These are phyloP conservation scores for Actenoides lindsayi DNA, from an alignment of 2,113 vertebrate species.

Conservation along the genomic window DNA sequence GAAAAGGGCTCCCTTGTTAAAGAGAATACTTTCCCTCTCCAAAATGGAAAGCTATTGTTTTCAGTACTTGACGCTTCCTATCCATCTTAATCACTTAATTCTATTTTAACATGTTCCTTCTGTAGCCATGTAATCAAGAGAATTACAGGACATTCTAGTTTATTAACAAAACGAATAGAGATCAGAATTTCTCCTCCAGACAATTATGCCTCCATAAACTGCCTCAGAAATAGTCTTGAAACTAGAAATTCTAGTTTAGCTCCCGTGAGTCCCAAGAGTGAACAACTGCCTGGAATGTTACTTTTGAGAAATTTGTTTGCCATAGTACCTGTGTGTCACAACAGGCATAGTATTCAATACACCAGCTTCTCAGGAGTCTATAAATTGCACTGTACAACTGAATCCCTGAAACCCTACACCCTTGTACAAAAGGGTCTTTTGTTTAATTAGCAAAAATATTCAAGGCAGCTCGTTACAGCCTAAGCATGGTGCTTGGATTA, in stretches of 20 bases:
- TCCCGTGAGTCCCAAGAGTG: not conserved
- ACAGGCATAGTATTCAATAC: not conserved
- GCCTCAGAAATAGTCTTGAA: not conserved
- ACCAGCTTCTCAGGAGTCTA: not conserved
- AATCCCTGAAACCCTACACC: not conserved
- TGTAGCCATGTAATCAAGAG: not conserved
- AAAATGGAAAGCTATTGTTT: not conserved
- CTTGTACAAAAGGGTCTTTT: not conserved
- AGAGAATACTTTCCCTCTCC: not conserved
- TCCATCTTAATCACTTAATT: not conserved
- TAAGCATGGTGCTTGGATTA: not conserved
- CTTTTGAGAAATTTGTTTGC: slow-evolving; percentile 16
- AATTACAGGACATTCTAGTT: not conserved
- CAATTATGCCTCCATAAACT: not conserved
- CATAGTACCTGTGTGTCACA: not conserved
- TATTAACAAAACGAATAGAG: not conserved
- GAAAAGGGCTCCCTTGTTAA: not conserved
- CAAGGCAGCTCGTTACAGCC: slow-evolving; percentile 21
- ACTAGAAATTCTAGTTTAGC: not conserved
- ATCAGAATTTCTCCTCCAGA: not conserved
- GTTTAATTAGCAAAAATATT: slow-evolving; percentile 12
- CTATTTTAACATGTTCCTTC: not conserved
- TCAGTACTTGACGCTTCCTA: not conserved
- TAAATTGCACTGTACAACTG: slow-evolving; percentile 2
- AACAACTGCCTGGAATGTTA: not conserved